A percentile compares a stretch with the other conserved stretches of the same genome.
These are phyloP conservation scores for Holcopasites calliopsidis DNA, from an alignment of 1,140 invertebrate species.

Conservation along the genomic window DNA sequence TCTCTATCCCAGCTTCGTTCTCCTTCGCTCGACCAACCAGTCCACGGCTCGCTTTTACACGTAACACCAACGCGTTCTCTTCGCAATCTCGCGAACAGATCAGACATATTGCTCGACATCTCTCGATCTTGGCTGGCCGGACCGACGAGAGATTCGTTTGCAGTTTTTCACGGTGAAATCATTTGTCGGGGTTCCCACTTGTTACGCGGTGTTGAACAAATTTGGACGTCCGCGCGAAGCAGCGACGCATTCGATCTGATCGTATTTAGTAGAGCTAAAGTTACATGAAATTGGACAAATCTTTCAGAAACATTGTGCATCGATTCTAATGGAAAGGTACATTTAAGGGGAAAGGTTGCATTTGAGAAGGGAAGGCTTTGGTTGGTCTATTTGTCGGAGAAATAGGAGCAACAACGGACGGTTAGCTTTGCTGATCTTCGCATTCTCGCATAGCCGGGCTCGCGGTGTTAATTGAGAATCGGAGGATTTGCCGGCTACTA, in stretches of 20 bases:
- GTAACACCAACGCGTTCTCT: neutral
- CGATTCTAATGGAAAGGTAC: no score
- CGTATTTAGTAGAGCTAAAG: no score
- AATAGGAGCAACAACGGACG: neutral
- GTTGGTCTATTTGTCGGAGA: neutral
- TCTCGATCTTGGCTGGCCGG: neutral
- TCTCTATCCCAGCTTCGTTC: no score
- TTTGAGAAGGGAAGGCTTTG: no score
- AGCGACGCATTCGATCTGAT: no score
- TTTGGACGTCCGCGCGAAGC: no score
- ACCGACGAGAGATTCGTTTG: conserved; percentile 9
- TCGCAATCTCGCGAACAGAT: conserved; percentile 34
- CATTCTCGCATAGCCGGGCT: neutral
- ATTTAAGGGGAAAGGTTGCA: no score
- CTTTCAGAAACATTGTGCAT: no score
- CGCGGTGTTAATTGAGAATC: conserved; percentile 11
- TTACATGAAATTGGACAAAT: no score
- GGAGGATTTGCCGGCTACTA: conserved; percentile 7
- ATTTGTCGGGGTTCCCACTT: neutral
- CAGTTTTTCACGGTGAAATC: neutral
- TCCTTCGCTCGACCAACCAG: neutral
- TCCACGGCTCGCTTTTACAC: neutral
- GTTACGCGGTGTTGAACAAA: neutral
- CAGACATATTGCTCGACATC: conserved; percentile 20
- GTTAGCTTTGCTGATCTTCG: neutral